phyloP scores from a whole-genome alignment of 2,113 vertebrate genomes.

The Sceloporus undulatus region DNA sequence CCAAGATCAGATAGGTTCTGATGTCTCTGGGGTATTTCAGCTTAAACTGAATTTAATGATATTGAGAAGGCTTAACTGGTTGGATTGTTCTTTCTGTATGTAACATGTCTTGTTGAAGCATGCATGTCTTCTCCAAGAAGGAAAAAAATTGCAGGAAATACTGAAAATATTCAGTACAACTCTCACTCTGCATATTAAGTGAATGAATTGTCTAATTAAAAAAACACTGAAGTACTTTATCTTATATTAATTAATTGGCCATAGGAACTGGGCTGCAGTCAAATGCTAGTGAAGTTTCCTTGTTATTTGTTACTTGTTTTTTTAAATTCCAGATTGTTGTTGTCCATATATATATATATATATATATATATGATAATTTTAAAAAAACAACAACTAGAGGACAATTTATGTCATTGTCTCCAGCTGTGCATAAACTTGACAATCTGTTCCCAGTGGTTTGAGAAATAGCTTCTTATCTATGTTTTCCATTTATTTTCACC shows the following conservation, averaged over 20 bases:
- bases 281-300: background rate
- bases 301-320: background rate
- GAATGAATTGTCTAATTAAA: background rate
- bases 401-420: constrained; percentile 55
- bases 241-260: background rate
- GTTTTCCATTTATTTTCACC: constrained; percentile 69
- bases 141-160: background rate
- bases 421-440: constrained; percentile 42
- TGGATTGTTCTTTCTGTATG: background rate
- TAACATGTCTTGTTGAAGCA: background rate
- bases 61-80: background rate
- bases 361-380: background rate
- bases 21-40: background rate
- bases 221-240: background rate
- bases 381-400: constrained; percentile 27
- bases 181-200: rapidly evolving
- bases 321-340: background rate
- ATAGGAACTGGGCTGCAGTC: background rate
- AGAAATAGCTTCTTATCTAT: constrained; percentile 58
- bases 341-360: constrained; percentile 23
- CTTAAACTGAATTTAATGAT: background rate
- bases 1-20: too few relatives aligned
- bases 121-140: background rate
- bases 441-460: constrained; percentile 59
- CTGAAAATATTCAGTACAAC: constrained; percentile 13